Percentiles rank a stretch among this genome's conserved stretches.
phyloP scores from a whole-genome alignment of 2,113 vertebrate species.

The Sapayoa aenigma region DNA sequence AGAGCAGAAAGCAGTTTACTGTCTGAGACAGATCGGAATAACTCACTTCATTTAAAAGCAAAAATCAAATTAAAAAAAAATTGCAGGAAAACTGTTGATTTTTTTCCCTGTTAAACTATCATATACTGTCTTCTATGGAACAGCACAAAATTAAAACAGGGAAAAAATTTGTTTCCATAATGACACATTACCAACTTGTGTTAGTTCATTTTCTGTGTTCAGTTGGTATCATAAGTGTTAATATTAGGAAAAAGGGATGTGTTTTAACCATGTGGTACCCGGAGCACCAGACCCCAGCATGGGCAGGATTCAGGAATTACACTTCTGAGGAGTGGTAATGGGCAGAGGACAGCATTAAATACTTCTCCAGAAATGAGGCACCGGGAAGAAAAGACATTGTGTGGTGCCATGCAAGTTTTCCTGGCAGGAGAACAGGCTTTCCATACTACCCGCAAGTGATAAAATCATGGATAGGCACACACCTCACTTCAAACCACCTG shows the following conservation, averaged over 20 bases:
- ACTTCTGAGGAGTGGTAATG: not conserved
- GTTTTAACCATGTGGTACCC: not conserved
- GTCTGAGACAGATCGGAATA: not conserved
- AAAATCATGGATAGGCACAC: not conserved
- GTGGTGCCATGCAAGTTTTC: not conserved
- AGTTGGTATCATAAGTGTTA: not conserved
- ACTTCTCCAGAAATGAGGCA: not conserved
- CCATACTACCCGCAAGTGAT: not conserved
- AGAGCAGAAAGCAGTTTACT: not conserved
- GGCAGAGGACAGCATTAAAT: not conserved
- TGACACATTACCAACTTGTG: not conserved
- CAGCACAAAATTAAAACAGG: not conserved
- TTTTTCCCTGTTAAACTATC: not conserved
- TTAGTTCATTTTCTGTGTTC: not conserved
- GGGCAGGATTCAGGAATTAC: not conserved
- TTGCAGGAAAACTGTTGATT: not conserved
- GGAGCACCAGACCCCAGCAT: not conserved
- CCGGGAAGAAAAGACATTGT: not conserved
- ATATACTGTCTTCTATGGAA: not conserved
- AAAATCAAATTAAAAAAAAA: not conserved
- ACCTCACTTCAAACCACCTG: not conserved
- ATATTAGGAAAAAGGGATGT: not conserved
- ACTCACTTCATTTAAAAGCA: not conserved
- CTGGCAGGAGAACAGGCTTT: not conserved
- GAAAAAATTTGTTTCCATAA: not conserved